Evolutionary conservation across 2,888 invertebrate genomes (phyloP).

Genomic region (Spilarctia lutea): DNA sequence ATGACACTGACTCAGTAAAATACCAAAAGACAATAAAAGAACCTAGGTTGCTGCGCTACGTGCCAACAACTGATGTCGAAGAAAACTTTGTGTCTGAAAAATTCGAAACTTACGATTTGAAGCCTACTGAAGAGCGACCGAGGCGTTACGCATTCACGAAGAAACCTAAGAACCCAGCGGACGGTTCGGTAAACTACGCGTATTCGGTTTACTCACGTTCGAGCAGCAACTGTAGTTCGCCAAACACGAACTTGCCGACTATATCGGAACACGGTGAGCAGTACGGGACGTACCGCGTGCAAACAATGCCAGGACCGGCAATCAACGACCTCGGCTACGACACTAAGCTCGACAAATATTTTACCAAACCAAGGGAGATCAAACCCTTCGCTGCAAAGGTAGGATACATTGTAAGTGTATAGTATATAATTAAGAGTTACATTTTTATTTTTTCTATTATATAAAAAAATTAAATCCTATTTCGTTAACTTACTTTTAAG

Average conservation of each 20-base stretch:
- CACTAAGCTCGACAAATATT: conserved; percentile 79
- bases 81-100: conserved; percentile 77
- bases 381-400: conserved; percentile 76
- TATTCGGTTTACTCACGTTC: conserved; percentile 80
- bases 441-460: not conserved
- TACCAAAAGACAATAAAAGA: conserved; percentile 81
- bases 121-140: conserved; percentile 72
- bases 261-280: conserved; percentile 80
- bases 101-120: conserved; percentile 79
- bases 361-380: conserved; percentile 73
- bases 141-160: conserved; percentile 76
- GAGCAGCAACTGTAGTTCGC: conserved; percentile 81
- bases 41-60: conserved; percentile 76
- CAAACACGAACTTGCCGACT: conserved; percentile 78
- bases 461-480: not conserved
- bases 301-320: conserved; percentile 56
- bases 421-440: not conserved
- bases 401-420: conserved; percentile 68
- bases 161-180: conserved; percentile 78
- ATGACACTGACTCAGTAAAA: conserved; percentile 81
- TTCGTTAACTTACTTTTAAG: not conserved
- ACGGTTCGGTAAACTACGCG: conserved; percentile 80
- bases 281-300: conserved; percentile 74
- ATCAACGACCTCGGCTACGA: conserved; percentile 69
- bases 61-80: conserved; percentile 77